phyloP scores from a whole-genome alignment of 1,140 invertebrate genomes.

The Brachystomella parvula region DNA sequence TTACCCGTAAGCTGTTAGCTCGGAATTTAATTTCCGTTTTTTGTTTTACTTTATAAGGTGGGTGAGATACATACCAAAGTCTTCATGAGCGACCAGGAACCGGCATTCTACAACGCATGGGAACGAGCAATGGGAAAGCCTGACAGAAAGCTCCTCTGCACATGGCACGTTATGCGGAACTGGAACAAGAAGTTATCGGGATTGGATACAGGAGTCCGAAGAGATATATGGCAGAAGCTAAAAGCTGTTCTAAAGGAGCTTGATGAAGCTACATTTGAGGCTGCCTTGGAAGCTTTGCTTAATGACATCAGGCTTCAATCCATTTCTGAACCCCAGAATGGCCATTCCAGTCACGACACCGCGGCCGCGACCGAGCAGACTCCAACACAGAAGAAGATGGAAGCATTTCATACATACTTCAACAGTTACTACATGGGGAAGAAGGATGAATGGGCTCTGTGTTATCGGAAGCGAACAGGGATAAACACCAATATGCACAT shows the following conservation, averaged over 20 bases:
- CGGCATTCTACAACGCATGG: conserved; percentile 11
- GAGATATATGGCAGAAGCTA: background rate
- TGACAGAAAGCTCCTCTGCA: background rate
- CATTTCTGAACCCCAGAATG: too few species aligned
- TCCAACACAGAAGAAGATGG: too few species aligned
- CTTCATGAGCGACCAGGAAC: conserved; percentile 9
- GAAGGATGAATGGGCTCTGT: too few species aligned
- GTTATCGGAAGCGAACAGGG: too few species aligned
- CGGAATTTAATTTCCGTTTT: too few species aligned
- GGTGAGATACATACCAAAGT: background rate
- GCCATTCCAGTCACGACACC: too few species aligned
- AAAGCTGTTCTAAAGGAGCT: background rate
- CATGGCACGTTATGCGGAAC: background rate
- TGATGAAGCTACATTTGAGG: background rate
- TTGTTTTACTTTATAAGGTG: too few species aligned
- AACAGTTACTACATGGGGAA: too few species aligned
- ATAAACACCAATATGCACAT: too few species aligned
- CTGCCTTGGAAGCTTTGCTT: background rate
- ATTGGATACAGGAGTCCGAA: background rate
- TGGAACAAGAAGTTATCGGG: background rate
- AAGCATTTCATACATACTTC: too few species aligned
- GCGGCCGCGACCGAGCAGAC: too few species aligned
- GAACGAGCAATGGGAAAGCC: background rate
- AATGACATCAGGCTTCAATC: background rate
- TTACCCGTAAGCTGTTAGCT: too few species aligned